Conservation (phyloP, 2,888 invertebrate species). For the Tachina lurida region DNA sequence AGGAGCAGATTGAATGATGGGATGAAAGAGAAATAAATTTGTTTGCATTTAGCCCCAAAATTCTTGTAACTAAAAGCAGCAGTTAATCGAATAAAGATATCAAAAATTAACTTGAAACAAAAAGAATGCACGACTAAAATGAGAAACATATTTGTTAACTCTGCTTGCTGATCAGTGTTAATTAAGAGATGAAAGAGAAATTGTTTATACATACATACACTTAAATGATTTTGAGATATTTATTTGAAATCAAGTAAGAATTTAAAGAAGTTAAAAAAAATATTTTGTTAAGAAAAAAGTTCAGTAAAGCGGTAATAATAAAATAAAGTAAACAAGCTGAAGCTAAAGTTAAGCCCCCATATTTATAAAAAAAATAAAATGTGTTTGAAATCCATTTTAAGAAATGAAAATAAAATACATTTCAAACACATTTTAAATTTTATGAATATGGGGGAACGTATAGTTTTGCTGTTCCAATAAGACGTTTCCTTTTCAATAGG, state of each 20-base stretch:
- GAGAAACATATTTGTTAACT: not conserved
- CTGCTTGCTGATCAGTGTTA: not conserved
- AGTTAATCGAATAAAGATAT: constrained; percentile 35
- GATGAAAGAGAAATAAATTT: constrained; percentile 24
- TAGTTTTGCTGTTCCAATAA: no score
- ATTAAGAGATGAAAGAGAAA: not conserved
- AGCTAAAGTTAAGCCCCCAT: no score
- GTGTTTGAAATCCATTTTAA: no score
- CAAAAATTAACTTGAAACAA: constrained; percentile 7
- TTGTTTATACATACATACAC: no score
- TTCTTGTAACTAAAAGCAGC: not conserved
- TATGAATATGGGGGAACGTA: no score
- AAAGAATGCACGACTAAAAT: not conserved
- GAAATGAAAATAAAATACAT: no score
- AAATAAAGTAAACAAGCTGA: no score
- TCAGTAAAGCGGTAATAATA: no score
- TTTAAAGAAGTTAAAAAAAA: not conserved
- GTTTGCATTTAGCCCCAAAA: constrained; percentile 20
- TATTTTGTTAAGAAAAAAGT: no score
- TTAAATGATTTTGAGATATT: not conserved
- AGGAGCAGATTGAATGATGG: not conserved
- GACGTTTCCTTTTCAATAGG: no score
- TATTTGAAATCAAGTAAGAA: not conserved
- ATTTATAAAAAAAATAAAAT: no score
- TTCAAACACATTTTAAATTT: no score